These are phyloP conservation scores for Aphyosemion australe DNA, from an alignment of 2,113 vertebrate species.

Conservation along the genomic window DNA sequence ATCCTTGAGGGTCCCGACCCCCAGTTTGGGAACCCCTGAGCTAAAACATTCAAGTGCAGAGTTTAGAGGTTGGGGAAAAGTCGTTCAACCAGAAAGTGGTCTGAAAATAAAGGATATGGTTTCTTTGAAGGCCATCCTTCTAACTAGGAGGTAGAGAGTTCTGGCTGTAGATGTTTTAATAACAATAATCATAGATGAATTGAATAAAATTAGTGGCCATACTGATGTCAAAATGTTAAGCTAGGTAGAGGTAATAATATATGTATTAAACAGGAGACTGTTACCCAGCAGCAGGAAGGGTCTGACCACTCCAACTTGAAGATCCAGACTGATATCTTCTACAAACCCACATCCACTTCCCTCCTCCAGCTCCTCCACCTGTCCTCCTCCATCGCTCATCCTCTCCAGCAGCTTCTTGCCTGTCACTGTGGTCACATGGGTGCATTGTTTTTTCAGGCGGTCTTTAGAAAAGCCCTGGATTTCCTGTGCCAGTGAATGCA, in stretches of 20 bases:
- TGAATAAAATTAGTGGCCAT: not conserved
- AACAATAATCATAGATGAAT: not conserved
- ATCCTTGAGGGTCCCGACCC: too few species aligned
- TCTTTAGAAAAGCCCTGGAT: conserved; percentile 86
- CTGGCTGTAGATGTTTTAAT: too few species aligned
- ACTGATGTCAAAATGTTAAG: too few species aligned
- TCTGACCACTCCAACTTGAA: conserved; percentile 87
- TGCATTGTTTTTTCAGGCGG: conserved; percentile 87
- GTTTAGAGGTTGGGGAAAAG: too few species aligned
- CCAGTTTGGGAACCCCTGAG: too few species aligned
- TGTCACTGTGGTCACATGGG: conserved; percentile 86
- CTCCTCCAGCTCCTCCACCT: conserved; percentile 45
- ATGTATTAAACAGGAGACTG: not conserved
- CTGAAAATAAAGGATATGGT: too few species aligned
- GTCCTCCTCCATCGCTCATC: conserved; percentile 69
- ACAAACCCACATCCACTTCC: conserved; percentile 83
- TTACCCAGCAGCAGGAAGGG: conserved; percentile 93
- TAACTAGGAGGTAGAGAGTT: too few species aligned
- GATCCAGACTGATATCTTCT: conserved; percentile 86
- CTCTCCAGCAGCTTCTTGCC: conserved; percentile 87
- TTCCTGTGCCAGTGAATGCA: conserved; percentile 89
- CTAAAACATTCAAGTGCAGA: too few species aligned
- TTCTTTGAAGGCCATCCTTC: too few species aligned
- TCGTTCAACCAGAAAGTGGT: too few species aligned
- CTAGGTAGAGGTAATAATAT: not conserved